Percentiles rank a stretch among this genome's conserved stretches.
phyloP scores from a whole-genome alignment of 1,140 invertebrate genomes.

The Sinella curviseta region DNA sequence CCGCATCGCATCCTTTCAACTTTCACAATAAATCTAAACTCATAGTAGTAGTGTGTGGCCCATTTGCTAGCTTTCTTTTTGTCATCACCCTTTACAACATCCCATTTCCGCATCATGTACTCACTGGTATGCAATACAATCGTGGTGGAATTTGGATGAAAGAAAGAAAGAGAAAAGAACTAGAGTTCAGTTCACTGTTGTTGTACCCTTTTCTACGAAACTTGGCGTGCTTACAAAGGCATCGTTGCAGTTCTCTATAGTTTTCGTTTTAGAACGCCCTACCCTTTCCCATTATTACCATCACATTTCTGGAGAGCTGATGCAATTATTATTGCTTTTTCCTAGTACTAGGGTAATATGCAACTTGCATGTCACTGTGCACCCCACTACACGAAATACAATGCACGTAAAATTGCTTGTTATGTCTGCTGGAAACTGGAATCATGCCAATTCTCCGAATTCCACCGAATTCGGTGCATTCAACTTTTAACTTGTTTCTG shows the following conservation, averaged over 20 bases:
- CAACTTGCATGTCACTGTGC: neutral
- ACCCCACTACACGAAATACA: neutral
- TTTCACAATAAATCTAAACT: neutral
- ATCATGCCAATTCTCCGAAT: constrained; percentile 3
- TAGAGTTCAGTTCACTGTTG: neutral
- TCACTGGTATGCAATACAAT: neutral
- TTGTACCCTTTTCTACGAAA: too few species aligned
- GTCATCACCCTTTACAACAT: neutral
- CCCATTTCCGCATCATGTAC: neutral
- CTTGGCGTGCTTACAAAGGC: neutral
- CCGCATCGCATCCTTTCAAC: neutral
- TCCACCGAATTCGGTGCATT: constrained; percentile 21
- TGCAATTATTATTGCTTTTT: neutral
- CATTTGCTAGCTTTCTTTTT: neutral
- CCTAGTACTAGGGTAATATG: neutral
- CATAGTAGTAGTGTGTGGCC: too few species aligned
- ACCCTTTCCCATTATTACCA: neutral
- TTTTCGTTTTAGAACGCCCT: neutral
- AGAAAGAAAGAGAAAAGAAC: neutral
- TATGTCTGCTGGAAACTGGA: neutral
- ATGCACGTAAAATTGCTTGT: neutral
- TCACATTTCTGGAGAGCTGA: neutral
- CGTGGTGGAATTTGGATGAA: neutral
- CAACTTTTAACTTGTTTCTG: constrained; percentile 7
- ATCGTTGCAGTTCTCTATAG: neutral